Evolutionary conservation across 1,140 invertebrate species (phyloP), one percentile per base, ranked within the genome.

Genomic region (Psilanteris sp.): DNA sequence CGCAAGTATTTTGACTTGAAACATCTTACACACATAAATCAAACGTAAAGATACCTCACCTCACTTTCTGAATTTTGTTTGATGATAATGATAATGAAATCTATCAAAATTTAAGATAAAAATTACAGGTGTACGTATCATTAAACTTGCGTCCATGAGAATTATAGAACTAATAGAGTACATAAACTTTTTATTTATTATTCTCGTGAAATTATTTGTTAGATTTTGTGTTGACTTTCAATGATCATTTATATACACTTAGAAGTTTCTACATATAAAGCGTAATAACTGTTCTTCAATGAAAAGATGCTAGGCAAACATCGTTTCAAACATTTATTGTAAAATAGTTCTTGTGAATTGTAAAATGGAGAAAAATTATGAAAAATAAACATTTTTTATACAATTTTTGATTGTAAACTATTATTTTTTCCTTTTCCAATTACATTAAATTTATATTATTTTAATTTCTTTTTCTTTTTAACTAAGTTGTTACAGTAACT

Each of bases 21-120:
- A 29, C 6, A 16, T 36, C 16, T 31, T 32, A 10, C 7, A 52
- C 20, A 7, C 22, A n/a, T 24, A 27, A 7, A 16, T 6, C 7
- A 13, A n/a, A n/a, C n/a, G 15, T 37, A 8, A 41, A 22, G 29
- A 48, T 43, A 32, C 48, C 66, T 44, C 44, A 57, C 77, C 72
- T 79, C 66, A 76, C 77, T 79, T 79, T 79, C 77, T 79, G 71
- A 61, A 31, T 52, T 67, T 71, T 57, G 26, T 64, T n/a, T n/a
- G n/a, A n/a, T n/a, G n/a, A n/a, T n/a, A n/a, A n/a, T n/a, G n/a
- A 9, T 20, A 67, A 67, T 43, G 29, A 37, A 66, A 54, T 67
- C 37, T 67, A 67, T 55, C 31, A 32, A 20, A 44, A 34, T 43
- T 15, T 10, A 4, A 48, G 5, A 48, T 20, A 18, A 6, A n/a